Conservation (phyloP, 1,140 invertebrate species). For the Littorina saxatilis region DNA sequence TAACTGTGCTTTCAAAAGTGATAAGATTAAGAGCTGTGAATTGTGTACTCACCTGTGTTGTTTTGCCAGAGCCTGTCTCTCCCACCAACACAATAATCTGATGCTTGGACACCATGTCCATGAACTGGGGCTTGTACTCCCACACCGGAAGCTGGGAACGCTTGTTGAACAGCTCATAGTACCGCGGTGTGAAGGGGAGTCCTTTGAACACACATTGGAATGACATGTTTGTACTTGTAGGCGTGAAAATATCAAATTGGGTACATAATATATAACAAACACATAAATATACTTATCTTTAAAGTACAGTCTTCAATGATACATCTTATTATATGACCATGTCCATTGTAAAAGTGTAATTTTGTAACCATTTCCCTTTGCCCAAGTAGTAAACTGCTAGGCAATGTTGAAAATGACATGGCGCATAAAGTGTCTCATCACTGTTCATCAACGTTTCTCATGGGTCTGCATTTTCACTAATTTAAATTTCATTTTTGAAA, state of each 20-base stretch:
- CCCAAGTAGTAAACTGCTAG: too few relatives aligned
- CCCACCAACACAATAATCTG: constrained; percentile 96
- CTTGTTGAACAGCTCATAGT: constrained; percentile 83
- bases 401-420: too few relatives aligned
- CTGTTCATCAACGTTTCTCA: too few relatives aligned
- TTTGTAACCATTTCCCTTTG: too few relatives aligned
- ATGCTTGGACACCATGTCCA: constrained; percentile 91
- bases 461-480: too few relatives aligned
- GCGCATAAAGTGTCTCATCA: too few relatives aligned
- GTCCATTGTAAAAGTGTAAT: too few relatives aligned
- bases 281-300: not conserved
- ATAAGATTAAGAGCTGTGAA: too few relatives aligned
- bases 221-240: not conserved
- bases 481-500: too few relatives aligned
- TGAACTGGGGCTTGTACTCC: constrained; percentile 97
- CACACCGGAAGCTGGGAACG: constrained; percentile 96
- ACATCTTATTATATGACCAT: too few relatives aligned
- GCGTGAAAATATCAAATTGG: not conserved
- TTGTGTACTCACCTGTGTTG: constrained; percentile 92
- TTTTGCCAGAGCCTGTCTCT: constrained; percentile 96
- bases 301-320: not conserved
- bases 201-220: constrained; percentile 58
- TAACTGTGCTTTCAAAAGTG: too few relatives aligned
- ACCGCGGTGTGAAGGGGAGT: constrained; percentile 74
- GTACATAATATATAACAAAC: not conserved